A percentile compares a stretch with the other conserved stretches of the same genome.
Evolutionary conservation across 2,888 invertebrate species (phyloP).

Genomic region (Lycia hirtaria): DNA sequence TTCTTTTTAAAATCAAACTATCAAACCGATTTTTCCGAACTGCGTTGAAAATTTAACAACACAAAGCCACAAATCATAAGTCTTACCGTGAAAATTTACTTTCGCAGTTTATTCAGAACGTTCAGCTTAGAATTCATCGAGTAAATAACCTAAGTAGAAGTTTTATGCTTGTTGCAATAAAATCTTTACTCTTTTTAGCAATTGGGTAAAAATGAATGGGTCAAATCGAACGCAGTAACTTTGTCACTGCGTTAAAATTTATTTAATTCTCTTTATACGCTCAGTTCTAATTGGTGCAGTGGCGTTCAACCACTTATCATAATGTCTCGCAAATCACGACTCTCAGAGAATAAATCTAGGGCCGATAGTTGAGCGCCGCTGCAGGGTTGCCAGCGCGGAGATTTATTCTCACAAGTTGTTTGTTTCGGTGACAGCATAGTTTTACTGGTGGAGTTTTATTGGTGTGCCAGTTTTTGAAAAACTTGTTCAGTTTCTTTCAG

Average conservation of each 20-base stretch:
- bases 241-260: constrained; percentile 63
- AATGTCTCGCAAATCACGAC: constrained; percentile 83
- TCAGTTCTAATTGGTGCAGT: constrained; percentile 75
- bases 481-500: neutral
- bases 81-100: too few species aligned
- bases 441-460: constrained; percentile 26
- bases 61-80: too few species aligned
- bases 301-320: constrained; percentile 82
- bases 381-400: constrained; percentile 52
- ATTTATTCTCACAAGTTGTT: constrained; percentile 36
- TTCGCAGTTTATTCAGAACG: too few species aligned
- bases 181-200: too few species aligned
- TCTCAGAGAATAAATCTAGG: constrained; percentile 73
- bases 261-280: constrained; percentile 67
- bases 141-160: too few species aligned
- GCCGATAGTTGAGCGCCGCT: constrained; percentile 61
- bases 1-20: too few species aligned
- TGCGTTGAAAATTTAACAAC: too few species aligned
- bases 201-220: too few species aligned
- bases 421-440: constrained; percentile 25
- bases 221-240: constrained; percentile 49
- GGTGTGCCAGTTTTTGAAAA: neutral
- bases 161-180: too few species aligned
- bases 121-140: too few species aligned
- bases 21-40: too few species aligned